Conservation (phyloP, 2,888 invertebrate genomes). For the Diogma glabrata region DNA sequence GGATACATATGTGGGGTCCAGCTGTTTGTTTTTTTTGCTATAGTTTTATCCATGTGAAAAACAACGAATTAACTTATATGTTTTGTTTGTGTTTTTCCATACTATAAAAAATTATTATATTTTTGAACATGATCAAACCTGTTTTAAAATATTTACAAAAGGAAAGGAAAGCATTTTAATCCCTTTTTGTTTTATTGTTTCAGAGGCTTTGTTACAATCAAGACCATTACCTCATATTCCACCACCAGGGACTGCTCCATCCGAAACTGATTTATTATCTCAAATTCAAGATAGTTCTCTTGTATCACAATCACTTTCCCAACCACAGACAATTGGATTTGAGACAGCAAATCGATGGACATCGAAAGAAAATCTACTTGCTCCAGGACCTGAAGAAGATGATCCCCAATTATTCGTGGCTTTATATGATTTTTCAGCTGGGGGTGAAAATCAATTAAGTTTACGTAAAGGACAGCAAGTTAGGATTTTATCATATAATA, state of each 20-base stretch:
- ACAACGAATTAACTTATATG: too few relatives aligned
- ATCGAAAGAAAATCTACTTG: slow-evolving; percentile 88
- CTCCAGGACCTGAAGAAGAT: slow-evolving; percentile 75
- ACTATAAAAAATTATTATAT: too few relatives aligned
- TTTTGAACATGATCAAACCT: too few relatives aligned
- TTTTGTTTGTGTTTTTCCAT: too few relatives aligned
- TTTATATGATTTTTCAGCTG: slow-evolving; percentile 95
- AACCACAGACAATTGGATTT: slow-evolving; percentile 36
- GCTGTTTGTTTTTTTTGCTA: too few relatives aligned
- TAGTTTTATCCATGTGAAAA: too few relatives aligned
- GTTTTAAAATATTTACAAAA: too few relatives aligned
- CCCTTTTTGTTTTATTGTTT: too few relatives aligned
- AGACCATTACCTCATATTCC: slow-evolving; percentile 91
- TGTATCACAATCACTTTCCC: slow-evolving; percentile 28
- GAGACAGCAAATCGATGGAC: slow-evolving; percentile 72
- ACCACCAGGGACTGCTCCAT: slow-evolving; percentile 28
- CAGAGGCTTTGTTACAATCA: slow-evolving; percentile 88
- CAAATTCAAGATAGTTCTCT: slow-evolving; percentile 38
- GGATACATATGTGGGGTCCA: too few relatives aligned
- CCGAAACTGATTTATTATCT: slow-evolving; percentile 45
- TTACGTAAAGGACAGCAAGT: slow-evolving; percentile 96
- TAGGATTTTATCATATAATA: slow-evolving; percentile 93
- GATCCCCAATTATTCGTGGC: slow-evolving; percentile 96
- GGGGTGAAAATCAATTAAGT: slow-evolving; percentile 93
- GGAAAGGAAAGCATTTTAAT: too few relatives aligned